Conservation (phyloP, 2,797 vertebrate species). For the Periophthalmus magnuspinnatus region DNA sequence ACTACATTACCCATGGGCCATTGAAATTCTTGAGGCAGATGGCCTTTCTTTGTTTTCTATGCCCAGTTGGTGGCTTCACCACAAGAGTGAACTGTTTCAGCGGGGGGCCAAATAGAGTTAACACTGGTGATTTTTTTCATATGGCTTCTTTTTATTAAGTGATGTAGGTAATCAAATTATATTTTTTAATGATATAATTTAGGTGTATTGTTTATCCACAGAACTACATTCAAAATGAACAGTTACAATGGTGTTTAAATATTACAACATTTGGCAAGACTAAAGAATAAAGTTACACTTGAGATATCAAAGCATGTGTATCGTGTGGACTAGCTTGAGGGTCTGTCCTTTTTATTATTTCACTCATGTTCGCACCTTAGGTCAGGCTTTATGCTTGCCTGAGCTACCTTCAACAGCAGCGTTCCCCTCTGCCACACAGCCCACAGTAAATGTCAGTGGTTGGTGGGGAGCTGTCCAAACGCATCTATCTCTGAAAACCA, state of each 20-base stretch:
- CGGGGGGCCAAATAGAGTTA: conserved; percentile 15
- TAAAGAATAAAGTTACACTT: background rate
- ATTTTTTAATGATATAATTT: background rate
- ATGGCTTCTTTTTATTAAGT: background rate
- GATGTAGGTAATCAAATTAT: background rate
- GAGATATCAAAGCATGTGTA: background rate
- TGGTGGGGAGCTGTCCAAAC: conserved; percentile 67
- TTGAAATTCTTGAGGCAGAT: conserved; percentile 41
- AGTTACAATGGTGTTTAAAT: background rate
- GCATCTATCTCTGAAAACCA: conserved; percentile 57
- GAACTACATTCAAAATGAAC: background rate
- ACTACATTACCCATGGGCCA: conserved; percentile 49
- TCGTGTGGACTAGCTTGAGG: background rate
- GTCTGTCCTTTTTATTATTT: background rate
- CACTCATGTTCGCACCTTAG: conserved; percentile 20
- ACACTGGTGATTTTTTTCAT: background rate
- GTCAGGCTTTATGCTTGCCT: conserved; percentile 45
- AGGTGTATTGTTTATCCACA: background rate
- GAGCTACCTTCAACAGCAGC: conserved; percentile 41
- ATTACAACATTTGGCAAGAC: background rate
- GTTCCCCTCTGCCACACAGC: conserved; percentile 35
- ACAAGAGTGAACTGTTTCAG: conserved; percentile 12
- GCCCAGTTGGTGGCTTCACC: conserved; percentile 14
- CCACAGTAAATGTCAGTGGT: conserved; percentile 69
- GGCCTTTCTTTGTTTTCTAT: conserved; percentile 41